phyloP scores from a whole-genome alignment of 2,888 invertebrate genomes.

The Cosmia trapezina region DNA sequence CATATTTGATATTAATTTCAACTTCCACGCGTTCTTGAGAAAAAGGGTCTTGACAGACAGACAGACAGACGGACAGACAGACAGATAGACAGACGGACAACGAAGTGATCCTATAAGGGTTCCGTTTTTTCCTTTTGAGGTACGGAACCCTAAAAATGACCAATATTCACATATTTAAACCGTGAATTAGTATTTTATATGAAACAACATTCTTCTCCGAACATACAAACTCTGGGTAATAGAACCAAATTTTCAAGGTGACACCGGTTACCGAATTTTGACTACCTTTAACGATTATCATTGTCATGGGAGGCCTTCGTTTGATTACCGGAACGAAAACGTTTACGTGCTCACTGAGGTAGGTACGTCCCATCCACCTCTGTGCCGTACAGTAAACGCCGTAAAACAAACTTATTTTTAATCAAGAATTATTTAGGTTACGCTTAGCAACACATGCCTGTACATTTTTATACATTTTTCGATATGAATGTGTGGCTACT shows the following conservation, averaged over 20 bases:
- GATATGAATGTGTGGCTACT: constrained; percentile 30
- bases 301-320: constrained; percentile 9
- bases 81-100: too few species aligned
- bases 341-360: constrained; percentile 24
- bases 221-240: neutral
- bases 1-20: too few species aligned
- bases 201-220: neutral
- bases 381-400: constrained; percentile 1
- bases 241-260: neutral
- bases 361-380: neutral
- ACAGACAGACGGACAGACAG: too few species aligned
- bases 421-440: constrained; percentile 2
- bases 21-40: too few species aligned
- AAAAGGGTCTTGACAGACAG: too few species aligned
- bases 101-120: too few species aligned
- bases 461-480: constrained; percentile 17
- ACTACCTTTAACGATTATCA: constrained; percentile 23
- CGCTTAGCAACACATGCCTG: neutral
- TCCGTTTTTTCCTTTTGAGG: too few species aligned
- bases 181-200: neutral
- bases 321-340: constrained; percentile 37
- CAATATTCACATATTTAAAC: too few species aligned
- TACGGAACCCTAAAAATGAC: too few species aligned
- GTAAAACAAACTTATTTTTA: constrained; percentile 28
- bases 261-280: neutral